A percentile compares a stretch with the other conserved stretches of the same genome.
phyloP scores from a whole-genome alignment of 2,797 vertebrate genomes.

The Philypnodon macrostomus region DNA sequence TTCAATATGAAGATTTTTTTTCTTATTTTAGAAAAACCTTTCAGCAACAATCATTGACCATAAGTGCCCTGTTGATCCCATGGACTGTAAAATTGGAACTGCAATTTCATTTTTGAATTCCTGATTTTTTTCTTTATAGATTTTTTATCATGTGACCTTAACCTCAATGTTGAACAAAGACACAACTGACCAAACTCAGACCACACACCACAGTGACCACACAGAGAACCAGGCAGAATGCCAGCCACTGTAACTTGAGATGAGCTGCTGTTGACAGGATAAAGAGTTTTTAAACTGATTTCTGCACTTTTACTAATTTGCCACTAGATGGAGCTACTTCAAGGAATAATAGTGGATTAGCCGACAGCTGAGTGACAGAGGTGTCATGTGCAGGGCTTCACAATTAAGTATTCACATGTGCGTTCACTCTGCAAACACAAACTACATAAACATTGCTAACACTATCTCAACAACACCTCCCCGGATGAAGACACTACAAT shows the following conservation, averaged over 20 bases:
- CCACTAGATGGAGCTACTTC: slow-evolving; percentile 57
- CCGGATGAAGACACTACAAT: neutral
- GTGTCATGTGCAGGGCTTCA: neutral
- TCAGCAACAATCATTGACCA: too few relatives aligned
- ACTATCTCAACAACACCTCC: slow-evolving; percentile 3
- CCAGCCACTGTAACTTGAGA: slow-evolving; percentile 6
- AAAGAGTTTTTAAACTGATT: neutral
- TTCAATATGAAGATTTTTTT: too few relatives aligned
- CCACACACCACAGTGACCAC: slow-evolving; percentile 6
- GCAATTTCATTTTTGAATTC: too few relatives aligned
- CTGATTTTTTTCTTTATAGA: too few relatives aligned
- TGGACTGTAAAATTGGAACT: too few relatives aligned
- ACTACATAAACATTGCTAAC: slow-evolving; percentile 10
- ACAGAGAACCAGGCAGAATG: slow-evolving; percentile 17
- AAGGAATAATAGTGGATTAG: neutral
- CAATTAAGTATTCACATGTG: slow-evolving; percentile 8
- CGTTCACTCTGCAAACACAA: neutral
- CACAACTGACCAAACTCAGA: slow-evolving; percentile 14
- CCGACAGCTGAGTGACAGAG: neutral
- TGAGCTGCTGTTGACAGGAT: neutral
- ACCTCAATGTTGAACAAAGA: slow-evolving; percentile 7
- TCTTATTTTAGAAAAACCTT: too few relatives aligned
- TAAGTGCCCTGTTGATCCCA: neutral
- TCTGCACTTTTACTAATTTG: neutral
- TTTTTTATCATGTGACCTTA: slow-evolving; percentile 23